Evolutionary conservation across 2,888 invertebrate genomes (phyloP), one percentile per base, ranked within the genome.

Genomic region (Hypomecis atomaria): DNA sequence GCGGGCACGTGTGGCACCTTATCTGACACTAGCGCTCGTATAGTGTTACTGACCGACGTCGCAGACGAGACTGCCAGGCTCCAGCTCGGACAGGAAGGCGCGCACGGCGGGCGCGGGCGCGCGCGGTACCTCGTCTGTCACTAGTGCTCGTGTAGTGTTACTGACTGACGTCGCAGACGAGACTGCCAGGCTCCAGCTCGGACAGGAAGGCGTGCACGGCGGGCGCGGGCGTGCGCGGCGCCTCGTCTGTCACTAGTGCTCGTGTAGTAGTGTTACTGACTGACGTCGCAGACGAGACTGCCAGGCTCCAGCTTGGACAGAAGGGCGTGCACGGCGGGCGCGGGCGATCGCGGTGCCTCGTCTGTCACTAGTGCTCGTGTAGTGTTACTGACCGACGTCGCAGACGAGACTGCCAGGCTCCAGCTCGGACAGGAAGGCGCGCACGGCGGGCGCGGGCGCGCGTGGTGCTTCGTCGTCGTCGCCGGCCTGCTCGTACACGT

Each of bases 141-240:
- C 4, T 45, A 33, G 37, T 23, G 34, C 37, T 38, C 11, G 13
- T 58, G 47, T 42, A 52, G 13, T 7, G 43, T 48, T 68, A 93
- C 95, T 94, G 79, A 97, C 97, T 98, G 75, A 98, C 96, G 91
- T 99, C 99, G 85, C 98, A 98, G 62, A 99, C 97, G 66, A 99
- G 94, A 69, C 98, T 97, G 67, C 98, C 98, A 3, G 98, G 96
- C 81, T 98, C 98, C 59, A 99, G 94, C 75, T 96, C 96, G 62
- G 96, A 94, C 72, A 98, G 94, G 91, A 99, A 98, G 82, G 96
- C 78, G 96, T 96, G 79, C 94, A 95, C 75, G 96, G 98, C 96
- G 95, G 97, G 87, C 84, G 94, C 89, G 68, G 87, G 86, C 72
- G 84, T 81, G 11, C 84, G 79, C 52, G 79, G 78, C 62, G 76